These are phyloP conservation scores for Mythimna albipuncta DNA, from an alignment of 2,888 invertebrate species.

Conservation along the genomic window DNA sequence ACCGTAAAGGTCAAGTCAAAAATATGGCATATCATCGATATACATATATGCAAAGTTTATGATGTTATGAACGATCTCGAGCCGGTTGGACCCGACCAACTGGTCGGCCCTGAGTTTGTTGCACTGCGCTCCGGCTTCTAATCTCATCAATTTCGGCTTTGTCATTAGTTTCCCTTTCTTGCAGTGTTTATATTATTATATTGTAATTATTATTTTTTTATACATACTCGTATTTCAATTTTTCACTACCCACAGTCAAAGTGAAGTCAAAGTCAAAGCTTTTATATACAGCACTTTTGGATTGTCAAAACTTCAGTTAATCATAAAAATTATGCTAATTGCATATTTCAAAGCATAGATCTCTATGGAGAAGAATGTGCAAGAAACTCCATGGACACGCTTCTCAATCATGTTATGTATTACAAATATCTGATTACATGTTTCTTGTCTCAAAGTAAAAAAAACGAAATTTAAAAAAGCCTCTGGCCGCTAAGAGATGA, in stretches of 20 bases:
- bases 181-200: conserved; percentile 3
- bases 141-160: conserved; percentile 40
- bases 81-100: conserved; percentile 32
- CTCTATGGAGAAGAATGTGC: too few relatives aligned
- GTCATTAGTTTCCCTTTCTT: conserved; percentile 51
- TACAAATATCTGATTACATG: too few relatives aligned
- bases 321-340: too few relatives aligned
- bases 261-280: too few relatives aligned
- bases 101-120: conserved; percentile 50
- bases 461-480: too few relatives aligned
- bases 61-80: conserved; percentile 12
- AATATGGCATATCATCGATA: conserved; percentile 13
- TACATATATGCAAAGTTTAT: conserved; percentile 27
- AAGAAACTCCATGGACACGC: too few relatives aligned
- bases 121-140: conserved; percentile 21
- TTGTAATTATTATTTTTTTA: background rate
- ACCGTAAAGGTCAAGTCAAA: conserved; percentile 14
- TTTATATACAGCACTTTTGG: too few relatives aligned
- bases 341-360: too few relatives aligned
- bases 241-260: background rate
- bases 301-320: too few relatives aligned
- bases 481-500: too few relatives aligned
- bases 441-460: too few relatives aligned
- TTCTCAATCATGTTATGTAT: too few relatives aligned
- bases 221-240: background rate